Evolutionary conservation across 2,797 vertebrate genomes (phyloP), one percentile per base, ranked within the genome.

Genomic region (Moxostoma hubbsi): DNA sequence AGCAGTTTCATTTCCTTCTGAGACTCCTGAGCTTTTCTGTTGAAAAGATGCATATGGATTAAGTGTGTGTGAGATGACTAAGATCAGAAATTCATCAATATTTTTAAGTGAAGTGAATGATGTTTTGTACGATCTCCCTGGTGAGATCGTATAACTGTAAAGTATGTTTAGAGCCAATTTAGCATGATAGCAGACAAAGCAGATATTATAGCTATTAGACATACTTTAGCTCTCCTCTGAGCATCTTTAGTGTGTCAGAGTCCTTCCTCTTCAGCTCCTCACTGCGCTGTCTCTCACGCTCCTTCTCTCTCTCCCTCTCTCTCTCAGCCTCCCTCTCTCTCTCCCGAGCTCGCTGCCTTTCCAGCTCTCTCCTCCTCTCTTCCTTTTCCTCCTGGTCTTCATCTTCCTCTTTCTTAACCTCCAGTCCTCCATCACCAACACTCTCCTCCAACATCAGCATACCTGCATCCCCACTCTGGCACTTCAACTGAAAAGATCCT

Each of bases 1-100:
- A 98, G 87, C 53, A 98, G 90, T 83, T 97, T 97, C 96, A 98
- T 97, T 91, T 98, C 96, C 86, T 97, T 97, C 90, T 98, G 96
- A 71, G 96, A 97, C 89, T 98, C 96, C 83, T 97, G 96, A 36
- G 96, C 96, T 92, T 97, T 98, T 89, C 96, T 98, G 83, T 63
- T 55, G 51, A 43, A 13, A 36, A 46, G 50, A 71, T 0, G 1
- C 9, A 78, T 45, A 36, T 71, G 6, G 36, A 36, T 4, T 36
- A 61, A 54, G 43, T 53, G 57, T 18, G 65, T 24, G 66, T 51
- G 16, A 51, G 16, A 9, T 69, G 55, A 77, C 18, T 49, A 16
- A 45, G 45, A 77, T 62, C 15, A 15, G 2, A 63, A 63, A 47
- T 71, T 63, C 58, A 70, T 16, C 43, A 61, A 6, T 45, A 51